These are phyloP conservation scores for Microcebus jonahi DNA, from an alignment of 2,113 vertebrate species.

Conservation along the genomic window DNA sequence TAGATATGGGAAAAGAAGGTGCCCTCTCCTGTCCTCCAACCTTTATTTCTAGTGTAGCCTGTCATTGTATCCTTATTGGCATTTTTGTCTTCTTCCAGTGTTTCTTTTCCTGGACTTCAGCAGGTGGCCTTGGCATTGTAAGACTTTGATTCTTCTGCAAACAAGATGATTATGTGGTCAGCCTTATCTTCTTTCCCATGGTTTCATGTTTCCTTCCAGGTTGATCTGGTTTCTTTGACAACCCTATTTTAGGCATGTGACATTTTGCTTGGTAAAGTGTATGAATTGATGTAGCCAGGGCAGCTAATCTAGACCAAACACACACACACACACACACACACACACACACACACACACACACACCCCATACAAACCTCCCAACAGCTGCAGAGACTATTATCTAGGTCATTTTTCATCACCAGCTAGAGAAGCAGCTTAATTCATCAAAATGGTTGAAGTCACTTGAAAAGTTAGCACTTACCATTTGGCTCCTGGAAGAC, in stretches of 20 bases:
- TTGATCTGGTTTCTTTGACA: conserved; percentile 56
- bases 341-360: background rate
- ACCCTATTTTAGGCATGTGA: conserved; percentile 50
- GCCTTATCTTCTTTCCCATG: conserved; percentile 59
- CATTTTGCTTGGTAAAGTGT: conserved; percentile 65
- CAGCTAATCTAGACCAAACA: background rate
- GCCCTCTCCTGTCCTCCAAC: background rate
- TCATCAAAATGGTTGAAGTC: conserved; percentile 61
- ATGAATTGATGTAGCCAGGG: background rate
- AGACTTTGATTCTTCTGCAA: conserved; percentile 52
- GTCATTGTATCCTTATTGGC: background rate
- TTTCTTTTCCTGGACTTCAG: conserved; percentile 58
- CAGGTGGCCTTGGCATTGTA: conserved; percentile 27
- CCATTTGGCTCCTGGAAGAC: conserved; percentile 61
- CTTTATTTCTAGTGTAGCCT: background rate
- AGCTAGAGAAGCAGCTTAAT: conserved; percentile 57
- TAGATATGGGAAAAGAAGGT: background rate
- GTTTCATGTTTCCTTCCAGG: conserved; percentile 56
- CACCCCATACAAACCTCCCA: background rate
- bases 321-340: background rate
- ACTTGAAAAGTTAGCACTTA: conserved; percentile 58
- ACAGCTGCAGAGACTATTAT: conserved; percentile 63
- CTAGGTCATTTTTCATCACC: conserved; percentile 55
- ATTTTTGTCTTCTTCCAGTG: conserved; percentile 18
- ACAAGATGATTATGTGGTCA: background rate